Conservation (phyloP, 2,797 vertebrate species). For the Sparidentex hasta region DNA sequence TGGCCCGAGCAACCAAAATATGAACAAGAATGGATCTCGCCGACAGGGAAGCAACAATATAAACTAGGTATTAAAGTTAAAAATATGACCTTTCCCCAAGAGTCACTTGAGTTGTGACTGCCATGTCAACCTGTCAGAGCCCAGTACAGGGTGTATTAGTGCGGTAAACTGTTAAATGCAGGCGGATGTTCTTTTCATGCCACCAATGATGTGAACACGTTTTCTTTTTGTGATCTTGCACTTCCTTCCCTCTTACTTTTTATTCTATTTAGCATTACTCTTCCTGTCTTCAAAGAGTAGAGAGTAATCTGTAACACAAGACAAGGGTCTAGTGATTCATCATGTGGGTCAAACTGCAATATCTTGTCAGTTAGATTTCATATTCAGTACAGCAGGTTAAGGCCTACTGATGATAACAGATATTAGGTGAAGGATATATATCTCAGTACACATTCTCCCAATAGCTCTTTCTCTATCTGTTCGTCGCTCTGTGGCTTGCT, state of each 20-base stretch:
- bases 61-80: slow-evolving; percentile 26
- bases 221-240: slow-evolving; percentile 10
- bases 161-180: slow-evolving; percentile 10
- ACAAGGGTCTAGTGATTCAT: neutral
- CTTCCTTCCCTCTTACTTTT: neutral
- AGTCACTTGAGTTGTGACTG: neutral
- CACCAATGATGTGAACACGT: neutral
- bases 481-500: slow-evolving; percentile 16
- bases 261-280: neutral
- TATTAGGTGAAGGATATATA: neutral
- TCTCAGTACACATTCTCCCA: neutral
- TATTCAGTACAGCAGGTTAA: slow-evolving; percentile 2
- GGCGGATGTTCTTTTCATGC: neutral
- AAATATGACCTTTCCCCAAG: slow-evolving; percentile 45
- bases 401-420: neutral
- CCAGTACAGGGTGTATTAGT: neutral
- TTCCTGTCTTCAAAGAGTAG: neutral
- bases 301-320: slow-evolving; percentile 2
- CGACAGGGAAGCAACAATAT: neutral
- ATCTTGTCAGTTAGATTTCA: neutral
- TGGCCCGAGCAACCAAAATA: neutral
- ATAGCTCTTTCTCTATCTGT: slow-evolving; percentile 35
- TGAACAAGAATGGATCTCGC: slow-evolving; percentile 13
- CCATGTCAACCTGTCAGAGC: slow-evolving; percentile 1
- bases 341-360: neutral